These are phyloP conservation scores for Phataginus tetradactyla DNA, from an alignment of 2,797 vertebrate species.

Conservation along the genomic window DNA sequence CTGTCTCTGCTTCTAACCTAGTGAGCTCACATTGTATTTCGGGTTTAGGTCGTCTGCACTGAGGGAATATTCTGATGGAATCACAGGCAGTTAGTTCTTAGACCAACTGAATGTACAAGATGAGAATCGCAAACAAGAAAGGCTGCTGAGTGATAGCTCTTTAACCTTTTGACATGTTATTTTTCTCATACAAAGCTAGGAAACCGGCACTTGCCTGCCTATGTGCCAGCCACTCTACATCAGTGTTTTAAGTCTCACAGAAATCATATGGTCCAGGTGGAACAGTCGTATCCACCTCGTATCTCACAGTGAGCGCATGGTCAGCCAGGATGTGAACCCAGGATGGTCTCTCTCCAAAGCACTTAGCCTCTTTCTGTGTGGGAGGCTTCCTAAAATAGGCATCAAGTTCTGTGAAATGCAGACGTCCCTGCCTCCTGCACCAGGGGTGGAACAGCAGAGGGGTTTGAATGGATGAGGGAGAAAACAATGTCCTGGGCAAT, in stretches of 20 bases:
- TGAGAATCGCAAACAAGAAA: constrained; percentile 34
- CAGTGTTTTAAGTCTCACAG: background rate
- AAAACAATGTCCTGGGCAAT: background rate
- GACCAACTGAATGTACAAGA: background rate
- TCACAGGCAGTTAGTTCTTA: background rate
- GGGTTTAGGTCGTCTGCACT: constrained; percentile 15
- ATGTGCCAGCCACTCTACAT: background rate
- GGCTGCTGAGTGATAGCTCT: constrained; percentile 11
- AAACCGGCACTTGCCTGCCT: background rate
- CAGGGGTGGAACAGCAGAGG: background rate
- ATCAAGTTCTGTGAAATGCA: background rate
- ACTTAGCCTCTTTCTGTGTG: background rate
- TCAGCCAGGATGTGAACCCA: background rate
- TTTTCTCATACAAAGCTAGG: background rate
- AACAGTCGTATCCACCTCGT: no score
- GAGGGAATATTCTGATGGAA: background rate
- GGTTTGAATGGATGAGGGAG: background rate
- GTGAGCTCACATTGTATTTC: background rate
- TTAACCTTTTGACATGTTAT: background rate
- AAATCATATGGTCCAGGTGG: background rate
- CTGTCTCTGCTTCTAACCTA: constrained; percentile 12
- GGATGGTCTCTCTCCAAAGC: background rate
- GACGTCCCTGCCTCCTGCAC: background rate
- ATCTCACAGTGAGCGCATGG: background rate
- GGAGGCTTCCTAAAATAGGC: background rate